phyloP scores from a whole-genome alignment of 1,140 invertebrate species.

The Drosophila lacteicornis region DNA sequence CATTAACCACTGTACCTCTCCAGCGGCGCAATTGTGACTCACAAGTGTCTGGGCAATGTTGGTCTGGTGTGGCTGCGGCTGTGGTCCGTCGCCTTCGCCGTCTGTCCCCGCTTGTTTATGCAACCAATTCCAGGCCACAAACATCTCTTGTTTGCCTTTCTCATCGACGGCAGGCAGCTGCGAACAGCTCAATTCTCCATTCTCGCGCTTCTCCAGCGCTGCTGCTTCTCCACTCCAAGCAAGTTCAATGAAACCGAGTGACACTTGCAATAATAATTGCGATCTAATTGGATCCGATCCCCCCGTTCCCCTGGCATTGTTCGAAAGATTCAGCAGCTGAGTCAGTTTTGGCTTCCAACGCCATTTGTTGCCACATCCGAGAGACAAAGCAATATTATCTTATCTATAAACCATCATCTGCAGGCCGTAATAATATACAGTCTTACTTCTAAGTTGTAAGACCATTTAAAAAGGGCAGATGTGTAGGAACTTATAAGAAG shows the following conservation, averaged over 20 bases:
- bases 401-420: slow-evolving; percentile 27
- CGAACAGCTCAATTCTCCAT: slow-evolving; percentile 69
- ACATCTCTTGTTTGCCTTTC: slow-evolving; percentile 64
- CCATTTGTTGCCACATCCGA: slow-evolving; percentile 36
- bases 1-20: slow-evolving; percentile 20
- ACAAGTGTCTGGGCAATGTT: slow-evolving; percentile 45
- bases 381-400: slow-evolving; percentile 31
- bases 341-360: slow-evolving; percentile 25
- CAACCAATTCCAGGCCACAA: slow-evolving; percentile 75
- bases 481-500: background rate
- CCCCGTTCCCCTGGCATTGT: background rate
- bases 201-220: slow-evolving; percentile 6
- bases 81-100: slow-evolving; percentile 13
- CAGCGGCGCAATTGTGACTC: slow-evolving; percentile 52
- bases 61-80: slow-evolving; percentile 15
- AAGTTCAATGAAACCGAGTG: slow-evolving; percentile 76
- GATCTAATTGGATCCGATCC: slow-evolving; percentile 37
- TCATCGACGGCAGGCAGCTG: slow-evolving; percentile 57
- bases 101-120: slow-evolving; percentile 60
- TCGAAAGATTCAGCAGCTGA: slow-evolving; percentile 1
- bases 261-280: slow-evolving; percentile 63
- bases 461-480: background rate
- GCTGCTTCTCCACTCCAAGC: slow-evolving; percentile 5
- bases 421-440: slow-evolving; percentile 14
- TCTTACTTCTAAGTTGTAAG: background rate